Percentiles rank a stretch among this genome's conserved stretches.
Conservation (phyloP, 1,140 invertebrate species). For the Trypoxylus dichotomus region DNA sequence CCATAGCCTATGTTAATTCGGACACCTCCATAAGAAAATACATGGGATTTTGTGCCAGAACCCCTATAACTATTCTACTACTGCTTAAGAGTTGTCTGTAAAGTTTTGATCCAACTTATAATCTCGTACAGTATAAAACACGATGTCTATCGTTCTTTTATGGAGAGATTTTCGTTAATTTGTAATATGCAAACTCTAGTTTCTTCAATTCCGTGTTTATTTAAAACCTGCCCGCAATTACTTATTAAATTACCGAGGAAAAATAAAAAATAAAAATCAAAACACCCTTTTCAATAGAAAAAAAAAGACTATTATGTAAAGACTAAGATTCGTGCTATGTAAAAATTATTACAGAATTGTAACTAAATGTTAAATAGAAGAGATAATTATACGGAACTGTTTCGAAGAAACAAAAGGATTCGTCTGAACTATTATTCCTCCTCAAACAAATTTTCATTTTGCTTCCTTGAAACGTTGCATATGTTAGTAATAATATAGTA, state of each 20-base stretch:
- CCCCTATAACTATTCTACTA: no score
- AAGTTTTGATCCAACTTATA: no score
- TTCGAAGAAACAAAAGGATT: background rate
- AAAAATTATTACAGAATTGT: conserved; percentile 16
- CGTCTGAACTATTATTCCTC: background rate
- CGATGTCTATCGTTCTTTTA: no score
- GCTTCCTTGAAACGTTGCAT: background rate
- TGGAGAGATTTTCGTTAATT: no score
- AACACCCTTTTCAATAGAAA: background rate
- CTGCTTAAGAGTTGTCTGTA: no score
- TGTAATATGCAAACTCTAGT: background rate
- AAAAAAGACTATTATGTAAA: background rate
- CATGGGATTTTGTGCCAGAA: no score
- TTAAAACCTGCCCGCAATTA: conserved; percentile 17
- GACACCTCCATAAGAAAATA: no score
- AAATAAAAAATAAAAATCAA: background rate
- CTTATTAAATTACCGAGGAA: background rate
- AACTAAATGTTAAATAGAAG: conserved; percentile 9
- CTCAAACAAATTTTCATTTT: background rate
- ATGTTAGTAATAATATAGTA: conserved; percentile 5
- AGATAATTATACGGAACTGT: background rate
- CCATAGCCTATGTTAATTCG: no score
- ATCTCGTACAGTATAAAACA: no score
- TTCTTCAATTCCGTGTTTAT: background rate
- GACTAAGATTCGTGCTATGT: conserved; percentile 15